Evolutionary conservation across 64 coral and sea anemone species (phyloP).

Genomic region (Actinia equina): DNA sequence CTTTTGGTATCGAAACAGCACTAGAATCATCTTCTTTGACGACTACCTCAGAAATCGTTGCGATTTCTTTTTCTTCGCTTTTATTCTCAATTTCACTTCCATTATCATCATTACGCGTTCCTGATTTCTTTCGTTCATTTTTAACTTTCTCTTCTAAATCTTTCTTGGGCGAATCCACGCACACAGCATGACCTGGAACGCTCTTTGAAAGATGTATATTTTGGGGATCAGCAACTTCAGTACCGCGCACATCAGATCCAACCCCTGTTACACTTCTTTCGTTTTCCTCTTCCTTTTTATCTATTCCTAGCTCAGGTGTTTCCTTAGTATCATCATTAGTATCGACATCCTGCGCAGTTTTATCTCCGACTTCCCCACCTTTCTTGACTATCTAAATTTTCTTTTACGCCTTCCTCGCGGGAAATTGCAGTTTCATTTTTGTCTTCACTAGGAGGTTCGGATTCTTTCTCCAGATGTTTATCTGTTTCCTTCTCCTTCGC

Average conservation of each 20-base stretch:
- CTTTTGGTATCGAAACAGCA: background rate
- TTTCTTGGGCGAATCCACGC: background rate
- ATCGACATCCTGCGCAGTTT: background rate
- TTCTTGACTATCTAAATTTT: background rate
- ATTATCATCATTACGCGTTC: background rate
- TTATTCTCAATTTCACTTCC: background rate
- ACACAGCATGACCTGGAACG: slow-evolving; percentile 8
- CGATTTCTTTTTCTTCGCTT: background rate
- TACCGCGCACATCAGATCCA: slow-evolving; percentile 41
- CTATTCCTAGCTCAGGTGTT: background rate
- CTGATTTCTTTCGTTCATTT: background rate
- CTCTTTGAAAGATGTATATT: background rate
- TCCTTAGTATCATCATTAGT: background rate
- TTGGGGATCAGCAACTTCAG: slow-evolving; percentile 31
- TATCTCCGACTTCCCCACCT: background rate
- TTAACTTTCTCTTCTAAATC: background rate
- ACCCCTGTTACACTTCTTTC: slow-evolving; percentile 57
- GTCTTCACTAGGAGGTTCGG: background rate
- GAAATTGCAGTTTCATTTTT: background rate
- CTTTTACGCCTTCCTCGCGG: background rate
- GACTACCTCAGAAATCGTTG: background rate
- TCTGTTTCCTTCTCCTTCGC: background rate
- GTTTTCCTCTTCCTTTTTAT: background rate
- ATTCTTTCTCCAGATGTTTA: background rate
- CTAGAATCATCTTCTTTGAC: background rate